These are phyloP conservation scores for Drosophila mimica DNA, from an alignment of 2,888 invertebrate genomes.

Conservation along the genomic window DNA sequence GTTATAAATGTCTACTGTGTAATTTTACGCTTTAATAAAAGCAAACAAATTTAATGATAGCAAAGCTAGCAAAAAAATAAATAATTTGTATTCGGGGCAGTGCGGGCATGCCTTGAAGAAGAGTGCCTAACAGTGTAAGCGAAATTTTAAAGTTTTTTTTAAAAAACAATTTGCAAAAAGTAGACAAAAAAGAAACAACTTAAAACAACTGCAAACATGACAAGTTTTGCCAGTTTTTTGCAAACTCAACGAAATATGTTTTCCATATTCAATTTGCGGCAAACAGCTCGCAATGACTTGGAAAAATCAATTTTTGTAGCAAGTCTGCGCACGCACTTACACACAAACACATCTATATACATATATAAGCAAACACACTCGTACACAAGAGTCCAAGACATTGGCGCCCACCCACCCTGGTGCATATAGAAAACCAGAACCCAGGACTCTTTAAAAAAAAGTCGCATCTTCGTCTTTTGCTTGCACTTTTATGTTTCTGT, in stretches of 20 bases:
- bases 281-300: slow-evolving; percentile 55
- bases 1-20: slow-evolving; percentile 42
- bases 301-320: slow-evolving; percentile 80
- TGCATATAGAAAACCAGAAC: slow-evolving; percentile 43
- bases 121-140: slow-evolving; percentile 40
- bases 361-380: slow-evolving; percentile 6
- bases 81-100: slow-evolving; percentile 16
- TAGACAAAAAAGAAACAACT: neutral
- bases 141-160: slow-evolving; percentile 16
- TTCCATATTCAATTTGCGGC: slow-evolving; percentile 36
- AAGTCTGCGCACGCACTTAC: slow-evolving; percentile 59
- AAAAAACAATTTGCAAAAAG: slow-evolving; percentile 12
- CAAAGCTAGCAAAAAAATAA: slow-evolving; percentile 1
- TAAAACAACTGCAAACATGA: neutral
- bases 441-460: slow-evolving; percentile 28
- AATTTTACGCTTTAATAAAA: slow-evolving; percentile 34
- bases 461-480: slow-evolving; percentile 46
- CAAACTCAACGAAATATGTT: slow-evolving; percentile 31
- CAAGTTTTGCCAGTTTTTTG: slow-evolving; percentile 41
- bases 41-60: slow-evolving; percentile 3
- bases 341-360: slow-evolving; percentile 14
- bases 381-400: slow-evolving; percentile 26
- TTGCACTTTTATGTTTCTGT: slow-evolving; percentile 63
- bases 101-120: slow-evolving; percentile 30
- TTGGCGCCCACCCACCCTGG: slow-evolving; percentile 71